Base-by-base conservation (phyloP, 2,797 vertebrate species). In the Anabacerthia variegaticeps region DNA sequence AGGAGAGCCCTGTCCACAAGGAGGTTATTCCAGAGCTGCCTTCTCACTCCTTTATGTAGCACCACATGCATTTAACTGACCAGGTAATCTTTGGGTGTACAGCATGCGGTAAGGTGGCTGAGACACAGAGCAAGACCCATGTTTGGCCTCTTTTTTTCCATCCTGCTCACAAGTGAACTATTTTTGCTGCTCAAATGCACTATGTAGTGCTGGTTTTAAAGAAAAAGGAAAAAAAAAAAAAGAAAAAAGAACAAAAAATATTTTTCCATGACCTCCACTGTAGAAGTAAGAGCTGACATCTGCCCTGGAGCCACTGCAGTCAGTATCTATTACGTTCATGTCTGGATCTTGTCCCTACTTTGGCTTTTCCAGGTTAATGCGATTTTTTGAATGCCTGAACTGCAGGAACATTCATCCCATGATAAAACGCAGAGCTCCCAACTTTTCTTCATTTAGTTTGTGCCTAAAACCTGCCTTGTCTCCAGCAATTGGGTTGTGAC, bases 361-460 rank as follows among this genome's bases (percentile, higher is more conserved):
- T 83, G 77, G 34, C 74, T 96, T 95, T 96, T 96, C 48, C 94
- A 95, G 92, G 95, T 93, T 96, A 96, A 95, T 93, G 61, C 0
- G 1, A 91, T 97, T 96, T 89, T 89, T 85, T 14, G 12, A 87
- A 80, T 88, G 91, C 90, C 81, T 94, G 81, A 95, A 58, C 61
- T 86, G 73, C 84, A 80, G 82, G 36, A 93, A 69, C 61, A 59
- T 89, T 92, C 36, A 36, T 92, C 94, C 58, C 36, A 34, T 85
- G 69, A 85, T 74, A 91, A 89, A 92, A 94, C 13, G 39, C 34
- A 88, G 59, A 63, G 67, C 56, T 93, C 52, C 43, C 73, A 89
- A 83, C 43, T 88, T 92, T 79, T 81, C 72, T 84, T 94, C 14
- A 0, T 89, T 95, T 91, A 55, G 46, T 19, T 82, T 68, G 49